Conservation (phyloP, 30 jellyfish, hydroid and myxozoan genomes). For the Hydractinia symbiolongicarpus region DNA sequence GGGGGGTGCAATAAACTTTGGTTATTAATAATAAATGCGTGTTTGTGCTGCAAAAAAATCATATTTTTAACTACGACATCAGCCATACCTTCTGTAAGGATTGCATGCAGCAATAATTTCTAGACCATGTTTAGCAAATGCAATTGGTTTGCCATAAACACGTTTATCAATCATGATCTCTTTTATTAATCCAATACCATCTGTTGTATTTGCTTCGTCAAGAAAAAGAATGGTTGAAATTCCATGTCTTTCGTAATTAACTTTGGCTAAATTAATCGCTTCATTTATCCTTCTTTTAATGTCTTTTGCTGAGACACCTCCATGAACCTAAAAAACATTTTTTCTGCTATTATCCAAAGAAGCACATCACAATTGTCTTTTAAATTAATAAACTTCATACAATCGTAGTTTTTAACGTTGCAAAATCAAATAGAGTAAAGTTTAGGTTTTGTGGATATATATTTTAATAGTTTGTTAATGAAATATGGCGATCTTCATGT, state of each 20-base stretch:
- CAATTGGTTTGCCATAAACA: constrained; percentile 50
- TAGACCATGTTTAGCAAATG: constrained; percentile 36
- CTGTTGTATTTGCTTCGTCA: constrained; percentile 62
- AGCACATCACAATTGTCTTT: no score
- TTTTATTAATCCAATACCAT: constrained; percentile 45
- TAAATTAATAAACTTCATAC: no score
- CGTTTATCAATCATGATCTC: constrained; percentile 48
- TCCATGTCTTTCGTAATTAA: background rate
- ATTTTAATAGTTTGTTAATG: no score
- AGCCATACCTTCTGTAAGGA: constrained; percentile 53
- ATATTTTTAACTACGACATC: no score
- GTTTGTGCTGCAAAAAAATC: no score
- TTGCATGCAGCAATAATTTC: constrained; percentile 57
- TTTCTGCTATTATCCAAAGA: background rate
- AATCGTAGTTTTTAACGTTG: no score
- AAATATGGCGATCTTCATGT: no score
- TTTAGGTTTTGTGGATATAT: no score
- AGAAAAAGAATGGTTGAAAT: constrained; percentile 39
- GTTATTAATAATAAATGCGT: no score
- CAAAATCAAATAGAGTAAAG: no score
- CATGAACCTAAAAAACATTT: constrained; percentile 40
- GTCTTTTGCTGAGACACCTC: constrained; percentile 54
- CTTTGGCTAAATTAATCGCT: constrained; percentile 43
- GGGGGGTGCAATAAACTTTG: no score
- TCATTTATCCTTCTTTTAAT: constrained; percentile 22